Evolutionary conservation across 2,888 invertebrate species (phyloP).

Genomic region (Hirudinaria manillensis): DNA sequence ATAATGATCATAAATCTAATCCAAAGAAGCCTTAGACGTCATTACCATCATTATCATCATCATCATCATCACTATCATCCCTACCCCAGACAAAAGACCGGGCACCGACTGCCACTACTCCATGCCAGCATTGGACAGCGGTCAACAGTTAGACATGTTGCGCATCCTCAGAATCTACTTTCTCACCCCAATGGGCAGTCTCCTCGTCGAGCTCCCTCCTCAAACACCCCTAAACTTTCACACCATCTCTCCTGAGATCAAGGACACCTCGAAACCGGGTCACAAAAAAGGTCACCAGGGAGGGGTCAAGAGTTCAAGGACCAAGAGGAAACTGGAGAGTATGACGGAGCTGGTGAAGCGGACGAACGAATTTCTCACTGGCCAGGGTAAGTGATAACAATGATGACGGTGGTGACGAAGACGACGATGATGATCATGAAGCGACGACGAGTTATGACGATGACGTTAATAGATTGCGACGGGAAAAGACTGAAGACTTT

Average conservation of each 20-base stretch:
- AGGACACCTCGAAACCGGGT: constrained; percentile 24
- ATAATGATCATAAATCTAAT: too few species aligned
- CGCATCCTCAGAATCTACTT: constrained; percentile 38
- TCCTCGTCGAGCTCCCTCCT: constrained; percentile 24
- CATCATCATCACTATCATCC: constrained; percentile 26
- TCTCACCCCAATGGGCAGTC: constrained; percentile 28
- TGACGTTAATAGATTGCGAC: background rate
- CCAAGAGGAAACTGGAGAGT: constrained; percentile 34
- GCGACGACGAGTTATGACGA: background rate
- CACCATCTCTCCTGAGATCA: constrained; percentile 38
- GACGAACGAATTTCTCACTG: constrained; percentile 32
- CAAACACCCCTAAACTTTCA: constrained; percentile 37
- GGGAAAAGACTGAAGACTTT: background rate
- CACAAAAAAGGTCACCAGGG: background rate
- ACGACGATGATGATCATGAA: constrained; percentile 6
- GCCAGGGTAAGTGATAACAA: constrained; percentile 29
- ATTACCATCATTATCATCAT: constrained; percentile 22
- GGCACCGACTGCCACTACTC: constrained; percentile 38
- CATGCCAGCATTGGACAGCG: constrained; percentile 35
- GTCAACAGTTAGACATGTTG: constrained; percentile 37
- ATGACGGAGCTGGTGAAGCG: constrained; percentile 36
- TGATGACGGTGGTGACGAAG: background rate
- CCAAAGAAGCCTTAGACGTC: background rate
- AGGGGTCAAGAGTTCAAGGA: background rate
- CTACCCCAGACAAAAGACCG: constrained; percentile 21